A percentile compares a stretch with the other conserved stretches of the same genome.
phyloP scores from a whole-genome alignment of 2,888 invertebrate genomes.

The Altica lythri region DNA sequence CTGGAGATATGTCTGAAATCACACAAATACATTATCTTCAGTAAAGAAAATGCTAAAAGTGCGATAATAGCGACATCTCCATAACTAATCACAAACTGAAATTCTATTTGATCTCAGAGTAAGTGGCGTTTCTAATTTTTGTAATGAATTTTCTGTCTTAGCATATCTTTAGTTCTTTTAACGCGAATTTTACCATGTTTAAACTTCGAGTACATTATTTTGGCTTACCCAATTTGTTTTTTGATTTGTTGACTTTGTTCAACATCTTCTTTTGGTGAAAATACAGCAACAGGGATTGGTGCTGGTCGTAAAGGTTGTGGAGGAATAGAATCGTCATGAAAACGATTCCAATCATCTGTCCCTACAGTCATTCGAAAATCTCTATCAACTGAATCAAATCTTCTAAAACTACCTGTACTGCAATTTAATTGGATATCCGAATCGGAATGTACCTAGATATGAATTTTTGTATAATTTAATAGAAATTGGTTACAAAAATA shows the following conservation, averaged over 20 bases:
- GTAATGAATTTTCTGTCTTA: too few relatives aligned
- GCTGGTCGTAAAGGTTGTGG: constrained; percentile 70
- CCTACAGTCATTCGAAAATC: constrained; percentile 60
- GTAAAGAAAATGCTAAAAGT: too few relatives aligned
- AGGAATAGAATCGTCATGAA: constrained; percentile 58
- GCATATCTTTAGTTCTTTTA: too few relatives aligned
- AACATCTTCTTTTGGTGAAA: constrained; percentile 33
- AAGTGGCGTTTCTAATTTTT: too few relatives aligned
- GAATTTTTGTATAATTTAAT: background rate
- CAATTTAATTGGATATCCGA: constrained; percentile 67
- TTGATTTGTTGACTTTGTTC: constrained; percentile 13
- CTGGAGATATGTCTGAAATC: too few relatives aligned
- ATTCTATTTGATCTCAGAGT: too few relatives aligned
- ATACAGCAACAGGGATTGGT: constrained; percentile 52
- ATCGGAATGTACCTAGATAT: constrained; percentile 65
- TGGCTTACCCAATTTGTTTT: constrained; percentile 28
- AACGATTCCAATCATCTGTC: constrained; percentile 43
- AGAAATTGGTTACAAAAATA: background rate
- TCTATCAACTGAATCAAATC: constrained; percentile 67
- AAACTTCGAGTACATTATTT: background rate
- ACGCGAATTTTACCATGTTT: too few relatives aligned
- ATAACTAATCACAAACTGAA: too few relatives aligned
- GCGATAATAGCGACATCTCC: too few relatives aligned
- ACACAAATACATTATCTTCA: too few relatives aligned
- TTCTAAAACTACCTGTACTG: constrained; percentile 67